Evolutionary conservation across 2,113 vertebrate species (phyloP).

Genomic region (Erinaceus europaeus): DNA sequence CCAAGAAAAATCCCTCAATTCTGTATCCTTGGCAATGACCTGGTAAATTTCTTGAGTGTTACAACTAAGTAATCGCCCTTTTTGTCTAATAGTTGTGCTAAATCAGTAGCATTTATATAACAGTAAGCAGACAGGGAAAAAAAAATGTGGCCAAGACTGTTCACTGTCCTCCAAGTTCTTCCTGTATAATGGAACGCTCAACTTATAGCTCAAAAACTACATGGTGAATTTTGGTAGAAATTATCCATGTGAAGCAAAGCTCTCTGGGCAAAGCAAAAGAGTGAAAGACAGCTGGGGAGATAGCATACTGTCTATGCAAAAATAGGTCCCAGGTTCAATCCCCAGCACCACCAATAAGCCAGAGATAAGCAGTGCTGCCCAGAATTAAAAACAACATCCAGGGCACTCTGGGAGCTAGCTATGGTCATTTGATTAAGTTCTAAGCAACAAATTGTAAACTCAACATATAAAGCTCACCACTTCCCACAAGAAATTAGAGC

Average conservation of each 20-base stretch:
- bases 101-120: conserved; percentile 28
- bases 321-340: too few relatives aligned
- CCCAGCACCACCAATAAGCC: too few relatives aligned
- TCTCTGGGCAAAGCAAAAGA: too few relatives aligned
- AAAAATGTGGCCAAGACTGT: not conserved
- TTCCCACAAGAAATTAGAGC: not conserved
- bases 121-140: not conserved
- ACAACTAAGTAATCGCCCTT: not conserved
- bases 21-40: not conserved
- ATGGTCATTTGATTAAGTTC: not conserved
- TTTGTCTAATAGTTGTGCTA: not conserved
- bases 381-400: not conserved
- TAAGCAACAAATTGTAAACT: conserved; percentile 29
- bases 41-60: conserved; percentile 14
- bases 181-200: not conserved
- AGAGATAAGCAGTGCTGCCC: too few relatives aligned
- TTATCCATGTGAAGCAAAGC: too few relatives aligned
- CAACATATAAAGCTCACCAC: too few relatives aligned
- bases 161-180: not conserved
- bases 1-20: not conserved
- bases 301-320: too few relatives aligned
- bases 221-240: too few relatives aligned
- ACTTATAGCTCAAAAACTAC: not conserved
- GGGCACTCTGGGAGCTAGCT: not conserved
- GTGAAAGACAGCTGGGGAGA: too few relatives aligned